These are phyloP conservation scores for Xanthorhoe designata DNA, from an alignment of 2,888 invertebrate species.

Conservation along the genomic window DNA sequence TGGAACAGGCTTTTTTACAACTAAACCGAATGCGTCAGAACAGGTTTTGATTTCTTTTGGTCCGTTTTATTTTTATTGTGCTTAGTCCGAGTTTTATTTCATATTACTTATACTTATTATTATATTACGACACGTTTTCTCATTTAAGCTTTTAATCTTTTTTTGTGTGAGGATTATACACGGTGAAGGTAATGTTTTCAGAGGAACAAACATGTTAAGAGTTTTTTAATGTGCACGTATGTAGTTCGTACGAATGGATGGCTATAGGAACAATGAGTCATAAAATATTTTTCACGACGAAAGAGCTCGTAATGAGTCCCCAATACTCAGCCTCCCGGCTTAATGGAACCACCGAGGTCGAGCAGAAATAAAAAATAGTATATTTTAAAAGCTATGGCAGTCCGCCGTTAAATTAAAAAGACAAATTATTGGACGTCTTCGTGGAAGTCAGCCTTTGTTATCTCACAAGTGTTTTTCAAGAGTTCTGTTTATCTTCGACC, in stretches of 20 bases:
- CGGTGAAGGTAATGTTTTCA: slow-evolving; percentile 38
- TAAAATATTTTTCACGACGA: slow-evolving; percentile 74
- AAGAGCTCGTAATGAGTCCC: slow-evolving; percentile 76
- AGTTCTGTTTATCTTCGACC: slow-evolving; percentile 77
- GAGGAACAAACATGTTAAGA: slow-evolving; percentile 38
- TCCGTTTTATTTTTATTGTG: slow-evolving; percentile 76
- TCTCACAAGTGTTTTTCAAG: slow-evolving; percentile 85
- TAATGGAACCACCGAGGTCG: slow-evolving; percentile 78
- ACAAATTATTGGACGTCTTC: slow-evolving; percentile 85
- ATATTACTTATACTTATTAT: slow-evolving; percentile 62
- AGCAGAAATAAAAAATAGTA: slow-evolving; percentile 69
- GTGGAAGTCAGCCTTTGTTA: slow-evolving; percentile 84
- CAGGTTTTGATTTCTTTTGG: slow-evolving; percentile 78
- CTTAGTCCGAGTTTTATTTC: slow-evolving; percentile 75
- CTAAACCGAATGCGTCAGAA: slow-evolving; percentile 77
- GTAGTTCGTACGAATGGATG: slow-evolving; percentile 62
- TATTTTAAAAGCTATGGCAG: slow-evolving; percentile 81
- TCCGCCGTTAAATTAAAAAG: slow-evolving; percentile 85
- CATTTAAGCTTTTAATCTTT: slow-evolving; percentile 51
- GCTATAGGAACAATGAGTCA: slow-evolving; percentile 78
- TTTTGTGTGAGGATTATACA: slow-evolving; percentile 38
- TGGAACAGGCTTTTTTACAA: slow-evolving; percentile 83
- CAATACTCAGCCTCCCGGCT: slow-evolving; percentile 71
- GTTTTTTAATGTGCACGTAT: slow-evolving; percentile 48
- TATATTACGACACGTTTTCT: slow-evolving; percentile 73